Evolutionary conservation across 2,888 invertebrate species (phyloP).

Genomic region (Keiferia lycopersicella): DNA sequence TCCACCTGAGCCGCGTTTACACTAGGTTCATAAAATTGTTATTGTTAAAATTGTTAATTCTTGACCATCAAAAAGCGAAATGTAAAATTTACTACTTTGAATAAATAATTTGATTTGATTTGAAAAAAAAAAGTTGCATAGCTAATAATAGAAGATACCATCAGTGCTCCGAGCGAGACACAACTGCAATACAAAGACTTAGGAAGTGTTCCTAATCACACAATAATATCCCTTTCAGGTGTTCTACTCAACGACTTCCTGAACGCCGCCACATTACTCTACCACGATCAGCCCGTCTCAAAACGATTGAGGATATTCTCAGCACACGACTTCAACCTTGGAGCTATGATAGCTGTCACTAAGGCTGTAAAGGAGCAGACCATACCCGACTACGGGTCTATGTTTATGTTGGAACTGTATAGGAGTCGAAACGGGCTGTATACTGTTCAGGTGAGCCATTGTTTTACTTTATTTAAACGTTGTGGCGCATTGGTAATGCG

Average conservation of each 20-base stretch:
- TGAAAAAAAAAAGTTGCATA: too few species aligned
- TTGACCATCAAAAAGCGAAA: too few species aligned
- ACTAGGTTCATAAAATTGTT: too few species aligned
- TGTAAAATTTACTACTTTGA: too few species aligned
- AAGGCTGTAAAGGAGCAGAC: conserved; percentile 46
- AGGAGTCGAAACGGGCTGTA: conserved; percentile 50
- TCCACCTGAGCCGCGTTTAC: too few species aligned
- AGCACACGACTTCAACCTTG: conserved; percentile 71
- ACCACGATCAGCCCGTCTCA: conserved; percentile 45
- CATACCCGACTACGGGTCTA: conserved; percentile 66
- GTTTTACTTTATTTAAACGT: background rate
- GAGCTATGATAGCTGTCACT: conserved; percentile 65
- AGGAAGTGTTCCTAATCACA: background rate
- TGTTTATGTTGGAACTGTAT: conserved; percentile 65
- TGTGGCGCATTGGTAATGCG: background rate
- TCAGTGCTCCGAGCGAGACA: too few species aligned
- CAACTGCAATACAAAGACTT: too few species aligned
- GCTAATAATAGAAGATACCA: too few species aligned
- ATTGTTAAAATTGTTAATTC: too few species aligned
- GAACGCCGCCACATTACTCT: conserved; percentile 54
- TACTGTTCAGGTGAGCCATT: conserved; percentile 58
- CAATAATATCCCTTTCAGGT: conserved; percentile 45
- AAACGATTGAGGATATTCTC: conserved; percentile 58
- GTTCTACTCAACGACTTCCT: conserved; percentile 62
- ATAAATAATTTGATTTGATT: too few species aligned